Percentiles rank a stretch among this genome's conserved stretches.
These are phyloP conservation scores for Florisuga fusca DNA, from an alignment of 2,797 vertebrate genomes.

Conservation along the genomic window DNA sequence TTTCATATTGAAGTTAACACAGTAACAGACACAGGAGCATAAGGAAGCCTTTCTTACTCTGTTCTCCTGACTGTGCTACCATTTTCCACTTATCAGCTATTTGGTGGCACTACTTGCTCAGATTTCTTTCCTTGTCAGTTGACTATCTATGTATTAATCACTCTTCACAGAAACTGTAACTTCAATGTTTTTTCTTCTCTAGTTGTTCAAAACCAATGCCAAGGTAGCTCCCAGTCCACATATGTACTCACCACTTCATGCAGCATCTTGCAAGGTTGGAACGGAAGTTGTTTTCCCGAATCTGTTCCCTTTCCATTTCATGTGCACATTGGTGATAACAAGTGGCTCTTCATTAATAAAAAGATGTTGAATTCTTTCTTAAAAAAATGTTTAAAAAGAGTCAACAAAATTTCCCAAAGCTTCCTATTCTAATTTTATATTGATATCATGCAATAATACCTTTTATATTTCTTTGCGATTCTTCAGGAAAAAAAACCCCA, in stretches of 20 bases:
- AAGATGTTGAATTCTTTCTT: background rate
- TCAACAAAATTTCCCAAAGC: background rate
- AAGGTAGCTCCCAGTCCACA: background rate
- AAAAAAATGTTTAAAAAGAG: background rate
- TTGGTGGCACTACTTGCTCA: background rate
- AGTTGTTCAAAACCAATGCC: background rate
- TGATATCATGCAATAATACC: background rate
- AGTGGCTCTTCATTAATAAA: slow-evolving; percentile 3
- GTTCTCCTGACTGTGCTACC: background rate
- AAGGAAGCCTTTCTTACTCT: background rate
- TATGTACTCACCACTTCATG: slow-evolving; percentile 48
- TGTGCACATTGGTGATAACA: background rate
- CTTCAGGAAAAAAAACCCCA: background rate
- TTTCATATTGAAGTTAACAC: background rate
- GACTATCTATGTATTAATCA: background rate
- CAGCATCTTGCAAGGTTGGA: slow-evolving; percentile 28
- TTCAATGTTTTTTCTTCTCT: background rate
- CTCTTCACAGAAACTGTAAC: background rate
- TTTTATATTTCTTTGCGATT: background rate
- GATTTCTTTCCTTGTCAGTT: background rate
- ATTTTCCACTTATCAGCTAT: background rate
- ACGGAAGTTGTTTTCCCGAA: slow-evolving; percentile 2
- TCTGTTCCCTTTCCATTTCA: slow-evolving; percentile 43
- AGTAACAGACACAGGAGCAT: background rate
- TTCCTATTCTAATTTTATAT: background rate